phyloP scores from a whole-genome alignment of 1,140 invertebrate genomes.

The Bombus superbus region DNA sequence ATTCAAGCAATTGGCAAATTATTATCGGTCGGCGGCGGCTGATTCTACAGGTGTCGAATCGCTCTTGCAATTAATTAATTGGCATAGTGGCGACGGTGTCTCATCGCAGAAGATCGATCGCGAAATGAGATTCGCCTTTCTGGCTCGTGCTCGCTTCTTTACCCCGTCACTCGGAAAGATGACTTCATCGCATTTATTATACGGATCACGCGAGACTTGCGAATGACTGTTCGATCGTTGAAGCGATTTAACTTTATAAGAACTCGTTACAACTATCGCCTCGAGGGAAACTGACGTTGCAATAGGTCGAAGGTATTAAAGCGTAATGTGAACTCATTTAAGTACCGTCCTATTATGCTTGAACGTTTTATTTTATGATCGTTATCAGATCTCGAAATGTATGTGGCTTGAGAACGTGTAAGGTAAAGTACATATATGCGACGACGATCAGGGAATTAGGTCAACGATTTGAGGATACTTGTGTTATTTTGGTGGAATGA shows the following conservation, averaged over 20 bases:
- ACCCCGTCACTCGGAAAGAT: background rate
- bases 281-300: background rate
- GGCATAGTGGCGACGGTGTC: background rate
- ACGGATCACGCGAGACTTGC: background rate
- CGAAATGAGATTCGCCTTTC: background rate
- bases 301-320: slow-evolving; percentile 19
- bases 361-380: slow-evolving; percentile 5
- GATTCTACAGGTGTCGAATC: slow-evolving; percentile 35
- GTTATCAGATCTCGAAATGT: background rate
- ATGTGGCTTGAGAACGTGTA: too few species aligned
- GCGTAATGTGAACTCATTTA: slow-evolving; percentile 10
- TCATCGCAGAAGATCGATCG: slow-evolving; percentile 1
- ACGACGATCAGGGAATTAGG: too few species aligned
- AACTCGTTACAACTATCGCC: slow-evolving; percentile 33
- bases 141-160: background rate
- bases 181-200: slow-evolving; percentile 15
- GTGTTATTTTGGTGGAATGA: too few species aligned
- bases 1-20: slow-evolving; percentile 27
- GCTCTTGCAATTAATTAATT: slow-evolving; percentile 39
- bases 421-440: too few species aligned
- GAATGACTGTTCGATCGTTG: slow-evolving; percentile 28
- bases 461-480: too few species aligned
- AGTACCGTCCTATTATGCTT: background rate
- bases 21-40: slow-evolving; percentile 11
- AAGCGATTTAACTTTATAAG: slow-evolving; percentile 33